phyloP scores from a whole-genome alignment of 2,797 vertebrate species.

The Amblyraja radiata region DNA sequence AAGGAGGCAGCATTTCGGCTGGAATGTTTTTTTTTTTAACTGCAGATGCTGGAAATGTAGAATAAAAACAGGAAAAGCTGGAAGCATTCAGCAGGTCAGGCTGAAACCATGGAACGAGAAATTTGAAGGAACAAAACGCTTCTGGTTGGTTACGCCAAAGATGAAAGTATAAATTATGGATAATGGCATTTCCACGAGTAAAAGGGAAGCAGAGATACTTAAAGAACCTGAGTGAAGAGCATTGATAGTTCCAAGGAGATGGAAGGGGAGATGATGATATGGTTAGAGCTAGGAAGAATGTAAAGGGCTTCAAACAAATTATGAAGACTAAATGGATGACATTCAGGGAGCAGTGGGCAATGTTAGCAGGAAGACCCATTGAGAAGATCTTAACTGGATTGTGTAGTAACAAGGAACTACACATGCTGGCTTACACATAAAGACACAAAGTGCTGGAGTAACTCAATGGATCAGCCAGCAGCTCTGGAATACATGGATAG shows the following conservation, averaged over 20 bases:
- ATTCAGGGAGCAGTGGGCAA: background rate
- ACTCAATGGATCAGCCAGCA: too few relatives aligned
- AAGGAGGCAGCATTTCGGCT: background rate
- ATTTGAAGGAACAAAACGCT: too few relatives aligned
- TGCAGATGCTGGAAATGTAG: too few relatives aligned
- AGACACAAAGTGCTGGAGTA: too few relatives aligned
- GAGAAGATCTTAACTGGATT: background rate
- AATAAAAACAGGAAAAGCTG: too few relatives aligned
- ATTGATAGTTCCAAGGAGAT: background rate
- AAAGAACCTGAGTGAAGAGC: background rate
- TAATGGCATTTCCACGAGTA: background rate
- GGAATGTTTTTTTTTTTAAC: background rate
- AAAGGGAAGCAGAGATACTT: too few relatives aligned
- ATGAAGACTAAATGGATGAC: background rate
- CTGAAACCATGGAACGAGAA: too few relatives aligned
- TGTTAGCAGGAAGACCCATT: background rate
- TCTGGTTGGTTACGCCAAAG: too few relatives aligned
- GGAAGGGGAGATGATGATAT: background rate
- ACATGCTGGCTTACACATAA: too few relatives aligned
- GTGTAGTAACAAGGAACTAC: too few relatives aligned
- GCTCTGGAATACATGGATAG: too few relatives aligned
- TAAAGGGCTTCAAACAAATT: background rate
- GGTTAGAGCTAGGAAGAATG: background rate
- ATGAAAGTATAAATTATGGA: background rate
- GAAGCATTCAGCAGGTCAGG: too few relatives aligned